Base-by-base conservation (phyloP, 2,113 vertebrate genomes). In the Origma solitaria region DNA sequence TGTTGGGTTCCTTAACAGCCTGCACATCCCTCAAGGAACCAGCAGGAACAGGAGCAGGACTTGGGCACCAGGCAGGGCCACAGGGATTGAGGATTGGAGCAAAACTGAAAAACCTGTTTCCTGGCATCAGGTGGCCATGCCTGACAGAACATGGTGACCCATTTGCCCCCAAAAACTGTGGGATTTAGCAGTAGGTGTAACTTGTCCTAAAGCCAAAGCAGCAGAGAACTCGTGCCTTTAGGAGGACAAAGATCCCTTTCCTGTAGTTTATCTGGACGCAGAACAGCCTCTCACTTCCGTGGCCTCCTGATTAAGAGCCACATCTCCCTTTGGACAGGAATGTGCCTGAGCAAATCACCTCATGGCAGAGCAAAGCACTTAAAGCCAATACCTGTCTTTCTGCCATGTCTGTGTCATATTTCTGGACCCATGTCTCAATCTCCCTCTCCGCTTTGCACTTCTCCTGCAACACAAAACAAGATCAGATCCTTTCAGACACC, bases 401-500 rank as follows among this genome's bases (percentile, higher is more conserved):
- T 83, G 84, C 62, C 94, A 99, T 98, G 86, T 99, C 97, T 2
- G 15, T 53, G 25, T 99, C 98, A 1, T 99, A 99, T 68, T 97
- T 98, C 96, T 98, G 97, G 75, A 99, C 96, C 98, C 98, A 98
- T 92, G 98, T 97, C 83, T 98, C 97, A 25, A 98, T 98, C 94
- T 99, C 98, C 0, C 18, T 97, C 92, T 98, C 98, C 49, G 97
- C 23, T 91, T 98, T 98, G 91, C 98, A 96, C 60, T 98, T 98
- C 95, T 98, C 98, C 99, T 99, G 86, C 76, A 98, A 97, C 35
- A 95, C 62, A 86, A 82, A 82, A 60, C 42, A 66, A 62, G 53
- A 54, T 7, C 50, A 28, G 62, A 66, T 81, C 70, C 62, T 28
- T 81, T 42, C n/a, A 50, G 65, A 69, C 13, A 64, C n/a, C 64